phyloP scores from a whole-genome alignment of 2,797 vertebrate genomes.

The Brachyrhaphis roseni region DNA sequence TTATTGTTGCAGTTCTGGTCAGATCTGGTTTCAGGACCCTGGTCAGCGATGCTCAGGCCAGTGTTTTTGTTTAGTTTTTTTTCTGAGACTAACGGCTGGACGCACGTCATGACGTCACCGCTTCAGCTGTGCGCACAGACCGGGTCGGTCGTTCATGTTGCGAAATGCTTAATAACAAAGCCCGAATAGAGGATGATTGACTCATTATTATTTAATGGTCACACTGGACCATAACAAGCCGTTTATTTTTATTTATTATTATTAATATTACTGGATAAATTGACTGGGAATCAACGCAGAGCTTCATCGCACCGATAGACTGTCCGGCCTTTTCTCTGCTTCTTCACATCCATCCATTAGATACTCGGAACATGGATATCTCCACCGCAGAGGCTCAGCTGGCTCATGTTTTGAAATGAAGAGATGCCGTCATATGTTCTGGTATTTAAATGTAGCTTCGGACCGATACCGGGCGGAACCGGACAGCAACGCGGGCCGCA shows the following conservation, averaged over 20 bases:
- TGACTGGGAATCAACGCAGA: conserved; percentile 17
- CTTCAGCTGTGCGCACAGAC: conserved; percentile 45
- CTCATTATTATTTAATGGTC: background rate
- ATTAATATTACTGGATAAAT: background rate
- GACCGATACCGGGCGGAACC: background rate
- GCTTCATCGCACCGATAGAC: conserved; percentile 8
- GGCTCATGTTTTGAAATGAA: background rate
- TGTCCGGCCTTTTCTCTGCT: conserved; percentile 32
- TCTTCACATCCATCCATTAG: conserved; percentile 9
- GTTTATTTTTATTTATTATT: background rate
- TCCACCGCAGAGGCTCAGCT: background rate
- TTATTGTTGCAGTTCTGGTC: background rate
- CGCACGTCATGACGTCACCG: conserved; percentile 61
- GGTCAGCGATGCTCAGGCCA: conserved; percentile 42
- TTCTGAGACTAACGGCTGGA: background rate
- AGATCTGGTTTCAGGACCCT: conserved; percentile 45
- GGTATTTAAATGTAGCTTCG: background rate
- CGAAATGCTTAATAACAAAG: conserved; percentile 40
- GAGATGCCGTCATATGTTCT: background rate
- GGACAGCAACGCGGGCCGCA: background rate
- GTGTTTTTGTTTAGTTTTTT: background rate
- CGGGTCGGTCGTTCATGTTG: conserved; percentile 26
- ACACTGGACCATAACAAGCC: background rate
- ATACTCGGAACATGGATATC: background rate
- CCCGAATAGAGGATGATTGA: background rate